Conservation (phyloP, 2,113 vertebrate genomes). For the Triplophysa dalaica region DNA sequence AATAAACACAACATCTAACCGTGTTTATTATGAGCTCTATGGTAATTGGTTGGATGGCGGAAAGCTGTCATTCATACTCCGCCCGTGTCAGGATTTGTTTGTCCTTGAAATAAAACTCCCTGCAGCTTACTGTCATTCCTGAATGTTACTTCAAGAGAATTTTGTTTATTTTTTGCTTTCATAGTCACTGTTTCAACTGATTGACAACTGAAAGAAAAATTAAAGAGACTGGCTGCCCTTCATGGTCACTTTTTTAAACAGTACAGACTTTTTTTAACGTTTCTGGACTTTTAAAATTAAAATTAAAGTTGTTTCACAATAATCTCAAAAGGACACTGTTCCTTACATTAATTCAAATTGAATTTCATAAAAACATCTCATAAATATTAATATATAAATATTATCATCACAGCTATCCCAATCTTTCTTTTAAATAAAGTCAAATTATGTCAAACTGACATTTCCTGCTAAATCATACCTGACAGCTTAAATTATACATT, state of each 20-base stretch:
- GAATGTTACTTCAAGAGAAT: slow-evolving; percentile 13
- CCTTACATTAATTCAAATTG: background rate
- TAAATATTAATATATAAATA: too few species aligned
- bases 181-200: background rate
- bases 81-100: background rate
- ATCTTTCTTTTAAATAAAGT: too few species aligned
- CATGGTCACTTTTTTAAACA: too few species aligned
- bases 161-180: slow-evolving; percentile 10
- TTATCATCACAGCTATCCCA: too few species aligned
- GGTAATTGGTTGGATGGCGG: background rate
- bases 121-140: background rate
- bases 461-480: too few species aligned
- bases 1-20: background rate
- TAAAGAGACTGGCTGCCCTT: slow-evolving; percentile 15
- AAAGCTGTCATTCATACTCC: slow-evolving; percentile 2
- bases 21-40: slow-evolving; percentile 26
- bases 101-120: slow-evolving; percentile 11
- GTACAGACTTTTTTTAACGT: too few species aligned
- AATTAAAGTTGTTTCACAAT: too few species aligned
- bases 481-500: too few species aligned
- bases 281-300: too few species aligned
- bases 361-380: too few species aligned
- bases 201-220: slow-evolving; percentile 3
- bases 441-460: too few species aligned
- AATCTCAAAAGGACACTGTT: background rate